These are phyloP conservation scores for Herpailurus yagouaroundi DNA, from an alignment of 2,113 vertebrate genomes.

Conservation along the genomic window DNA sequence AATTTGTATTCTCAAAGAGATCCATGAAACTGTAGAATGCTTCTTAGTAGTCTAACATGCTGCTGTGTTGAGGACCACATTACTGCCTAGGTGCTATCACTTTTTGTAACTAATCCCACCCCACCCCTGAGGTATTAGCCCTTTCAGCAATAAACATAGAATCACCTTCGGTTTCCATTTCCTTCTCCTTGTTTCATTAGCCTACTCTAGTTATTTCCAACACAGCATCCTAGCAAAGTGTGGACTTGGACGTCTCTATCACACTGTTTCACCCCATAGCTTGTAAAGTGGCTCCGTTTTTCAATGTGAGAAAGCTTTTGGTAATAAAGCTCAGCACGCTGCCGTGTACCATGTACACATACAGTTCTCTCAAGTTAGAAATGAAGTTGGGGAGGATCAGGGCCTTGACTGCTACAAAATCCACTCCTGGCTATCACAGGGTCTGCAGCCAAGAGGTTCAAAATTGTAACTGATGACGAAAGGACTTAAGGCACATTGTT, in stretches of 20 bases:
- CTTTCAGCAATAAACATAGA: not conserved
- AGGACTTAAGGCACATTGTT: not conserved
- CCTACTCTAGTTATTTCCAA: not conserved
- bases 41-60: constrained; percentile 33
- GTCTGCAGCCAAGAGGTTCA: not conserved
- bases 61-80: not conserved
- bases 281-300: not conserved
- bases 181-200: not conserved
- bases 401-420: not conserved
- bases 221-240: not conserved
- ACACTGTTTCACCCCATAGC: not conserved
- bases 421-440: not conserved
- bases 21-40: constrained; percentile 9
- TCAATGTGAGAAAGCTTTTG: constrained; percentile 7
- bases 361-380: constrained; percentile 37
- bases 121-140: not conserved
- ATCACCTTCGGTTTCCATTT: not conserved
- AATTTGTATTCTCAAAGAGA: constrained; percentile 52
- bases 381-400: not conserved
- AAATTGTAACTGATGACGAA: not conserved
- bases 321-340: not conserved
- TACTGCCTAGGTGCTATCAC: constrained; percentile 24
- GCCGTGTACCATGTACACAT: not conserved
- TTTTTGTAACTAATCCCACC: not conserved
- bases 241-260: not conserved